Base-by-base conservation (phyloP, 2,888 invertebrate species). In the Pandemis cinnamomeana region DNA sequence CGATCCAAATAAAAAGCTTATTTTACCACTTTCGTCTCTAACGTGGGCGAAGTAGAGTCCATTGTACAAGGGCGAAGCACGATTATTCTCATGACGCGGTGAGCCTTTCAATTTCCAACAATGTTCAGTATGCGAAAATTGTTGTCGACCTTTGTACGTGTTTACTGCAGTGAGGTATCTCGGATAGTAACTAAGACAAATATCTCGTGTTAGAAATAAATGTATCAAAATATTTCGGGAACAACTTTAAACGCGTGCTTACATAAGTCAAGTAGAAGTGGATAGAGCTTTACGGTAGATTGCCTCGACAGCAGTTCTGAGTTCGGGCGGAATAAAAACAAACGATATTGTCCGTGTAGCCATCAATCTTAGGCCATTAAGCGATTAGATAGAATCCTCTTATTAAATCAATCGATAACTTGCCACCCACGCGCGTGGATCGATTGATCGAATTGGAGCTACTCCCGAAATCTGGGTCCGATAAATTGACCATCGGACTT, bases 311-410 rank as follows among this genome's bases (percentile, higher is more conserved):
- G 41, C 71, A 77, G 74, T 67, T 68, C 55, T 53, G 72, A 66
- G 67, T 71, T 67, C 62, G 72, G 66, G 75, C 68, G 81, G 84
- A 85, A 83, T 83, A 84, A 84, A 82, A 83, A 83, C 84, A 87
- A 84, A 83, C 79, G 80, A 85, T 82, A 86, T 88, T 87, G 88
- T 87, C 79, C 80, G 76, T 82, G 83, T 82, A 82, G 78, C 81
- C 87, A 91, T 92, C 91, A 86, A 92, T 91, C 91, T 89, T 87
- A 71, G 67, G 78, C 89, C 91, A 92, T 91, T 92, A 91, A 82
- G 78, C 85, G 91, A 92, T 92, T 88, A 91, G 91, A 92, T 92
- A 87, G 81, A 81, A 79, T 77, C 76, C 75, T 82, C 81, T 85
- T 86, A 87, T 87, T 89, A 84, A 84, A 86, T 81, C 82, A 83